These are phyloP conservation scores for Natator depressus DNA, from an alignment of 2,113 vertebrate genomes.

Conservation along the genomic window DNA sequence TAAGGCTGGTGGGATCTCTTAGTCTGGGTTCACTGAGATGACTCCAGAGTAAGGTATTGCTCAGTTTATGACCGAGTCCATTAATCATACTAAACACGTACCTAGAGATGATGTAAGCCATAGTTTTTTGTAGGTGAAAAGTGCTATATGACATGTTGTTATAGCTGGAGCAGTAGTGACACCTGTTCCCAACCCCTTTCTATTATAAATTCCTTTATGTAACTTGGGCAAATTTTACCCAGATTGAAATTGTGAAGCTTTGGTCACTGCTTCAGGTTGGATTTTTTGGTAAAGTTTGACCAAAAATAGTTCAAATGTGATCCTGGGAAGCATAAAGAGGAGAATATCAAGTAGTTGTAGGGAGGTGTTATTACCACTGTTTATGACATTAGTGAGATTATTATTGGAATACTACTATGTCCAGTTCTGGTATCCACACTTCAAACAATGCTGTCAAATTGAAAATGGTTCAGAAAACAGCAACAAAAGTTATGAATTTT, in stretches of 20 bases:
- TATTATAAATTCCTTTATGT: neutral
- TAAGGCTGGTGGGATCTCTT: too few relatives aligned
- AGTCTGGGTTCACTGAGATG: too few relatives aligned
- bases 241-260: neutral
- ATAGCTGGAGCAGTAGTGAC: neutral
- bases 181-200: neutral
- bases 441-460: neutral
- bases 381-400: neutral
- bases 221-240: neutral
- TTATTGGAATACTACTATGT: neutral
- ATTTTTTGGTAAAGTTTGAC: neutral
- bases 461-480: neutral
- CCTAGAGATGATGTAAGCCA: neutral
- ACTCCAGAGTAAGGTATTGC: neutral
- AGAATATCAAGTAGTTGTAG: neutral
- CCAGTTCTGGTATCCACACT: neutral
- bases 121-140: neutral
- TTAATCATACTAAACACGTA: neutral
- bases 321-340: neutral
- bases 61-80: neutral
- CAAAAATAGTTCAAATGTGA: neutral
- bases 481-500: neutral
- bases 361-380: neutral
- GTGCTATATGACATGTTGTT: neutral
- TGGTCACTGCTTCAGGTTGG: neutral